Evolutionary conservation across 2,113 vertebrate genomes (phyloP), one percentile per base, ranked within the genome.

Genomic region (Chionis minor): DNA sequence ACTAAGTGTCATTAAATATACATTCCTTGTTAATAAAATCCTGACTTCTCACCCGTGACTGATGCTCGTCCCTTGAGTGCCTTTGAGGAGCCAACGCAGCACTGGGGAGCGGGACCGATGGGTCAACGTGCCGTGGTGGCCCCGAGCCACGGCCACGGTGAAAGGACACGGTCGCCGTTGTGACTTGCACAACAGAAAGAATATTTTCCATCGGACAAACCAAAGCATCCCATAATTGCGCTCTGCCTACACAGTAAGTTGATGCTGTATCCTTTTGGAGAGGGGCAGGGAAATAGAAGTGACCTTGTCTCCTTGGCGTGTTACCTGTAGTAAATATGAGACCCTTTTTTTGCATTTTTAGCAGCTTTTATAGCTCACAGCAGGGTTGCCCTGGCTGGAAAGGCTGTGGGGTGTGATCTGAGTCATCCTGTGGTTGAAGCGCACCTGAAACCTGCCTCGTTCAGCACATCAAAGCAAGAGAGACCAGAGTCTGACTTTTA

Each of bases 111-210:
- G 15, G 49, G 30, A 74, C 49, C 58, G 32, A 59, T 0, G 0
- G 45, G 13, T 30, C 45, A 11, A 2, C 1, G 6, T 40, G 28
- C 20, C 0, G 0, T 14, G 19, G 33, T 70, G 79, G 7, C 85
- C 32, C 26, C 0, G 0, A 47, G 32, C 54, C 49, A 10, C 0
- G 1, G 27, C 14, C 0, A 8, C 44, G n/a, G 10, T n/a, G n/a
- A 35, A 52, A 55, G 28, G 35, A 30, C 22, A 6, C 26, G 10
- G n/a, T 10, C 20, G 18, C 28, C 15, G 5, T 12, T 11, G n/a
- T 45, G 17, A 38, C 63, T 32, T 71, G n/a, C 69, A 66, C 42
- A 74, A 21, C 33, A 44, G 62, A 51, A 47, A 24, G 22, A 21
- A 1, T 15, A 3, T 7, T 73, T 88, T 91, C 52, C 8, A 8